A percentile compares a stretch with the other conserved stretches of the same genome.
These are phyloP conservation scores for Microtus richardsoni DNA, from an alignment of 2,113 vertebrate species.

Conservation along the genomic window DNA sequence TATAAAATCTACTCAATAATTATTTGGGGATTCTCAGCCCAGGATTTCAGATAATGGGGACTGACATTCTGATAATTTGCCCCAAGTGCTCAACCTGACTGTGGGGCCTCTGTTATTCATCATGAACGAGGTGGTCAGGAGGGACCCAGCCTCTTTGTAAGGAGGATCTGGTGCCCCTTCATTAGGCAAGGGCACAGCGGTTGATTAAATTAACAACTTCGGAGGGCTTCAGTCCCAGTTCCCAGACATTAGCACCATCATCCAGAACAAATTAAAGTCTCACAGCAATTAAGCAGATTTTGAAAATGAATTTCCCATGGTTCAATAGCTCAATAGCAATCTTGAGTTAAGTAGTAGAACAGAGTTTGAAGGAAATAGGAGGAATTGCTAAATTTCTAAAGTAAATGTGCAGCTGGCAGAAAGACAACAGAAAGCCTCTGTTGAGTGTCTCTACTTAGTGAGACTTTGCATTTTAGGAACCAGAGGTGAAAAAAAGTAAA, in stretches of 20 bases:
- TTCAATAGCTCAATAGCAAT: slow-evolving; percentile 74
- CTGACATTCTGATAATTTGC: slow-evolving; percentile 76
- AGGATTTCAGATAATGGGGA: slow-evolving; percentile 50
- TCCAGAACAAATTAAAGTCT: slow-evolving; percentile 84
- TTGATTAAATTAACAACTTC: slow-evolving; percentile 81
- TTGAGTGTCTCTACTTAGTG: slow-evolving; percentile 27
- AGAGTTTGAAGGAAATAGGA: slow-evolving; percentile 48
- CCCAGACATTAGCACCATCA: slow-evolving; percentile 82
- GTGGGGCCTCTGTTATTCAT: slow-evolving; percentile 75
- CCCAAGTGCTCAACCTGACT: slow-evolving; percentile 65
- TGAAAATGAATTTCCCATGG: slow-evolving; percentile 83
- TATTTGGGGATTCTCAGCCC: slow-evolving; percentile 43
- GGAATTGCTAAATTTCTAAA: slow-evolving; percentile 60
- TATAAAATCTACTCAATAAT: slow-evolving; percentile 42
- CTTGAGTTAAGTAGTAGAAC: slow-evolving; percentile 57
- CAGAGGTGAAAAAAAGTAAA: slow-evolving; percentile 27
- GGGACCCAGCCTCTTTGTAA: slow-evolving; percentile 71
- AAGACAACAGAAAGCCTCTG: slow-evolving; percentile 13
- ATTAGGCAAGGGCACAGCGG: slow-evolving; percentile 75
- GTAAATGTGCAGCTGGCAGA: slow-evolving; percentile 29
- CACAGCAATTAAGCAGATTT: slow-evolving; percentile 83
- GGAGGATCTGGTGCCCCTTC: slow-evolving; percentile 62
- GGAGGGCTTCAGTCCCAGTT: slow-evolving; percentile 79
- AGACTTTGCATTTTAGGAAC: neutral
- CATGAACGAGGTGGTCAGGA: slow-evolving; percentile 72